phyloP scores from a whole-genome alignment of 1,140 invertebrate species.

The Pseudomyrmex flavicornis region DNA sequence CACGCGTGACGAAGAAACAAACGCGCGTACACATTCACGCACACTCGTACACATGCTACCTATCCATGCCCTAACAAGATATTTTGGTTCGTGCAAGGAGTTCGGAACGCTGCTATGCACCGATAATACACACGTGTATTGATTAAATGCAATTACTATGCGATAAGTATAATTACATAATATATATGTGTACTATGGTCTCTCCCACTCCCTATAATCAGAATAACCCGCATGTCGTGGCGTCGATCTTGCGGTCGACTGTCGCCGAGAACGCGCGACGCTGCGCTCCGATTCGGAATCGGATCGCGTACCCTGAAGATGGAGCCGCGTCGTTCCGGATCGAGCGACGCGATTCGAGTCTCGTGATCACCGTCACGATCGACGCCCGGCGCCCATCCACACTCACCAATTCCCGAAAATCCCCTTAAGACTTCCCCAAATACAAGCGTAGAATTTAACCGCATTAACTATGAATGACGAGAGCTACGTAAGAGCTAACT shows the following conservation, averaged over 20 bases:
- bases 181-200: constrained; percentile 86
- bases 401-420: constrained; percentile 48
- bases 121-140: constrained; percentile 83
- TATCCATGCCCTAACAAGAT: constrained; percentile 68
- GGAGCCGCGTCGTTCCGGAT: neutral
- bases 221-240: constrained; percentile 67
- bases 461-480: constrained; percentile 83
- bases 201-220: constrained; percentile 84
- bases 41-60: constrained; percentile 56
- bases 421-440: constrained; percentile 51
- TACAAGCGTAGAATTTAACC: constrained; percentile 85
- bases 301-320: neutral
- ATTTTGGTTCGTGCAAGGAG: constrained; percentile 84
- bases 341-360: constrained; percentile 14
- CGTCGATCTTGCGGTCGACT: constrained; percentile 73
- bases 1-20: neutral
- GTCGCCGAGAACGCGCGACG: constrained; percentile 48
- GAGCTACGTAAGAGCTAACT: constrained; percentile 85
- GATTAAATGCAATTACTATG: constrained; percentile 85
- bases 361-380: constrained; percentile 58
- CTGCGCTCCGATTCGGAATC: neutral
- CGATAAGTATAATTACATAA: constrained; percentile 85
- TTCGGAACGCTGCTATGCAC: constrained; percentile 85
- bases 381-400: constrained; percentile 49
- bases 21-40: neutral